These are phyloP conservation scores for Scrobipalpa costella DNA, from an alignment of 2,888 invertebrate species.

Conservation along the genomic window DNA sequence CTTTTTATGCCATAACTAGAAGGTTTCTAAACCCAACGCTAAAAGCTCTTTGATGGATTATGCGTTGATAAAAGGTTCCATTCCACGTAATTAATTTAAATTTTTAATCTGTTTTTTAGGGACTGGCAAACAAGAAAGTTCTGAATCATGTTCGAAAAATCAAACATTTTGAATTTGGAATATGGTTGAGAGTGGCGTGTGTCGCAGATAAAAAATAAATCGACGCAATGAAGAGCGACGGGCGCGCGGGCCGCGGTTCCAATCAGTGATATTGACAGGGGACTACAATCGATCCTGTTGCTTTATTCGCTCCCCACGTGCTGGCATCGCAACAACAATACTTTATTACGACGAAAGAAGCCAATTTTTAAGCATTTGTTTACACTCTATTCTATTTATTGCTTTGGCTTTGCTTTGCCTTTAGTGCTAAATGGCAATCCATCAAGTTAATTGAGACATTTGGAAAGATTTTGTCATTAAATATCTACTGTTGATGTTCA, in stretches of 20 bases:
- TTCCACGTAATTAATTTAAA: conserved; percentile 29
- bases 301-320: conserved; percentile 45
- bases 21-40: conserved; percentile 16
- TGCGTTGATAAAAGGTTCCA: conserved; percentile 20
- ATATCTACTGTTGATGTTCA: background rate
- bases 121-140: conserved; percentile 25
- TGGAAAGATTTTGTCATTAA: background rate
- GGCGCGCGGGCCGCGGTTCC: conserved; percentile 47
- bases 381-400: conserved; percentile 8
- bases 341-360: conserved; percentile 36
- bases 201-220: conserved; percentile 43
- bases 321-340: conserved; percentile 32
- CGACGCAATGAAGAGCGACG: conserved; percentile 53
- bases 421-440: conserved; percentile 16
- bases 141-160: conserved; percentile 35
- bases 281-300: conserved; percentile 40
- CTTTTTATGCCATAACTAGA: conserved; percentile 11
- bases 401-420: conserved; percentile 1
- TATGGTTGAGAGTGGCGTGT: conserved; percentile 8
- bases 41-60: conserved; percentile 32
- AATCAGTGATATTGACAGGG: conserved; percentile 68
- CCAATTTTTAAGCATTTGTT: conserved; percentile 21
- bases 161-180: conserved; percentile 18
- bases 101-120: conserved; percentile 30
- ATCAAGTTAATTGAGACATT: conserved; percentile 15